These are phyloP conservation scores for Chrysotoxum bicinctum DNA, from an alignment of 2,888 invertebrate species.

Conservation along the genomic window DNA sequence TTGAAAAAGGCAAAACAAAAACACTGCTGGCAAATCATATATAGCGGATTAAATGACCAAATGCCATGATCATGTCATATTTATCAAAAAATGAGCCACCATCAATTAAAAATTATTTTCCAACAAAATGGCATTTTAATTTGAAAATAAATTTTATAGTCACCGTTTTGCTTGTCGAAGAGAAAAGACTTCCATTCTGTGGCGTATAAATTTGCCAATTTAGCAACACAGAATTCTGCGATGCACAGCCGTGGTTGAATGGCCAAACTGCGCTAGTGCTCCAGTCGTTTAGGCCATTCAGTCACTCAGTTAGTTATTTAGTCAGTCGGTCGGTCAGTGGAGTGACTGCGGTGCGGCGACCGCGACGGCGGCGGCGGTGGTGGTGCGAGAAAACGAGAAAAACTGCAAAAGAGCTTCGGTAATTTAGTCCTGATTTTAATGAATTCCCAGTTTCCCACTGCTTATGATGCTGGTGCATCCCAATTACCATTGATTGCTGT, in stretches of 20 bases:
- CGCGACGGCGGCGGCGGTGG: not conserved
- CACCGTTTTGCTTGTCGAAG: conserved; percentile 70
- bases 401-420: conserved; percentile 55
- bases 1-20: not conserved
- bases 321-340: conserved; percentile 6
- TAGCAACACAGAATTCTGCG: conserved; percentile 31
- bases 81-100: conserved; percentile 70
- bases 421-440: conserved; percentile 69
- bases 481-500: conserved; percentile 70
- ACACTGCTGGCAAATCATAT: conserved; percentile 55
- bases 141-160: conserved; percentile 80
- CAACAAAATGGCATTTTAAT: conserved; percentile 81
- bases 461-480: conserved; percentile 50
- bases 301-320: not conserved
- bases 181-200: conserved; percentile 62
- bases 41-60: conserved; percentile 66
- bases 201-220: conserved; percentile 71
- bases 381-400: conserved; percentile 25
- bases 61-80: conserved; percentile 72
- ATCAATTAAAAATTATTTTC: conserved; percentile 73
- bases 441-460: conserved; percentile 57
- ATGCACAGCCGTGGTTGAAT: not conserved
- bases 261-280: conserved; percentile 9
- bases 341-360: not conserved
- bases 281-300: not conserved